Evolutionary conservation across 1,140 invertebrate species (phyloP), one percentile per base, ranked within the genome.

Genomic region (Gryon sp.): DNA sequence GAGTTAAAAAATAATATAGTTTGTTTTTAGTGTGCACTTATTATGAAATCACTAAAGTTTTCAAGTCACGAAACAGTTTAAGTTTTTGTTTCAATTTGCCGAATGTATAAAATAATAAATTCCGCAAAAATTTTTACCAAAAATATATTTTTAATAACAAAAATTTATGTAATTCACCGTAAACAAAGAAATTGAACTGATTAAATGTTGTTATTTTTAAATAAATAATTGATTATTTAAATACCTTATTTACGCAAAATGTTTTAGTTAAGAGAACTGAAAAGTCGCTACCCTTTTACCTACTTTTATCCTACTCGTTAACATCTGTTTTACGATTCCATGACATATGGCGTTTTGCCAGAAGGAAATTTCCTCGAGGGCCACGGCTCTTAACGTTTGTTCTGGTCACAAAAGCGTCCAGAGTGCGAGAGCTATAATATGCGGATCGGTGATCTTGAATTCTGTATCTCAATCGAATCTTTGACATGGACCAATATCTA

Each of bases 331-430:
- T 43, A 28, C 36, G 20, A 43, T n/a, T n/a, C 41, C 6, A 11
- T 30, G 18, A 40, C 12, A 60, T 11, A 24, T 5, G 24, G 28
- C 18, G 19, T 9, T 40, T 8, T 26, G 18, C 24, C 20, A 45
- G 30, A 28, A 45, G 34, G 18, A 74, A 59, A 53, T 74, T 66
- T 12, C 16, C 20, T 41, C 24, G 14, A 9, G 19, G 48, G 11
- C 24, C 14, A 41, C 19, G 14, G 11, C 45, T 59, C 53, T 66
- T 60, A 40, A 60, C 66, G 41, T 77, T 66, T 60, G 48, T 65
- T 70, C 52, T 32, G 48, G 32, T 41, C 55, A 73, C 68, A 78
- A 73, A 78, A 46, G 55, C 24, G 28, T 16, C 52, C 45, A 36
- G 57, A 77, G 34, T 57, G 62, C 30, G 36, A 77, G 53, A 20